Conservation (phyloP, 2,113 vertebrate species). For the Vulpes ferrilata region DNA sequence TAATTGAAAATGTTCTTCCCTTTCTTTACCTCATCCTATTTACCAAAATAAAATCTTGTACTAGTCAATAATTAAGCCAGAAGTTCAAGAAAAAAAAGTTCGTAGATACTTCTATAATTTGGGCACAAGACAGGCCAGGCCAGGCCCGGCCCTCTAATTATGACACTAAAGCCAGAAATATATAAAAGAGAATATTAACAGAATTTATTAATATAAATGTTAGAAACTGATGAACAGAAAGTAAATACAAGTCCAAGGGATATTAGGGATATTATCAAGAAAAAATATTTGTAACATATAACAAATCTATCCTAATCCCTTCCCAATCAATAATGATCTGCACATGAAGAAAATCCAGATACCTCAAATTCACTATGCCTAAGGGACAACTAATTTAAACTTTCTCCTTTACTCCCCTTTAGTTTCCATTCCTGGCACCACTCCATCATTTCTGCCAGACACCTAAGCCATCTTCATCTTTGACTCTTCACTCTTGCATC, state of each 20-base stretch:
- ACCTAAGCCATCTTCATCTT: not conserved
- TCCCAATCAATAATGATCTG: slow-evolving; percentile 1
- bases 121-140: not conserved
- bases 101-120: not conserved
- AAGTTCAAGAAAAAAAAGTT: not conserved
- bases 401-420: not conserved
- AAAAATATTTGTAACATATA: slow-evolving; percentile 16
- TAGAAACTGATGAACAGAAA: slow-evolving; percentile 41
- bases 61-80: slow-evolving; percentile 29
- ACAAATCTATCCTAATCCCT: slow-evolving; percentile 19
- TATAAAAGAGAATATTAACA: slow-evolving; percentile 36
- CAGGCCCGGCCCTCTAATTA: not conserved
- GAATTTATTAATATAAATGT: not conserved
- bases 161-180: slow-evolving; percentile 33
- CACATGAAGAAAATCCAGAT: slow-evolving; percentile 20
- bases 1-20: not conserved
- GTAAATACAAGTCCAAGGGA: not conserved
- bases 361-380: not conserved
- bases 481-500: not conserved
- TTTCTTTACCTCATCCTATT: slow-evolving; percentile 20
- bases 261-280: not conserved
- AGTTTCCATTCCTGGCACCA: not conserved
- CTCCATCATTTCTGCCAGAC: not conserved
- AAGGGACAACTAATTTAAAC: not conserved
- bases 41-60: slow-evolving; percentile 35